Evolutionary conservation across 2,888 invertebrate genomes (phyloP).

Genomic region (Vannuccia rotundouncinata): DNA sequence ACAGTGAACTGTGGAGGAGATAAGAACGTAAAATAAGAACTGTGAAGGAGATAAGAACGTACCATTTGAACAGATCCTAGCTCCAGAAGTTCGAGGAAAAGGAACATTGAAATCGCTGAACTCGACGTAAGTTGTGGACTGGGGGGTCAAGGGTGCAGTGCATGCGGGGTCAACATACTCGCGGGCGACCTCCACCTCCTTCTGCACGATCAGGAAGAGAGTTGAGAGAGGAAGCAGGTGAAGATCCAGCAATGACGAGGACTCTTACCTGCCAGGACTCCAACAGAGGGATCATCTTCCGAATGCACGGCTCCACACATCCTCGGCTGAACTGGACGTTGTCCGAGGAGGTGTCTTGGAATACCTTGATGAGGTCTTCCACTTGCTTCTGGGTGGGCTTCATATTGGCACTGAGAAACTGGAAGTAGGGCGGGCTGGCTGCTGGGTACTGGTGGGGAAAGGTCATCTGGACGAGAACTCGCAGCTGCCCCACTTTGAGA

Average conservation of each 20-base stretch:
- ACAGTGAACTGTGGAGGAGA: too few relatives aligned
- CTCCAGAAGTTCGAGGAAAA: background rate
- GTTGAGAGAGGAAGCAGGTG: background rate
- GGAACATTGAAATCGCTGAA: slow-evolving; percentile 12
- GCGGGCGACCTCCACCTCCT: background rate
- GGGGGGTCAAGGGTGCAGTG: background rate
- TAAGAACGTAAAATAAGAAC: too few relatives aligned
- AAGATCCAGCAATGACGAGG: background rate
- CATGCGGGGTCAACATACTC: background rate
- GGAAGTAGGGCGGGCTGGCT: slow-evolving; percentile 1
- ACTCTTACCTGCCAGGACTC: slow-evolving; percentile 1
- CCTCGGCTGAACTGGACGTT: slow-evolving; percentile 1
- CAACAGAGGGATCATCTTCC: background rate
- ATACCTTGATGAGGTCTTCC: background rate
- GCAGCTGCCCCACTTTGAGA: background rate
- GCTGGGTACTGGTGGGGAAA: background rate
- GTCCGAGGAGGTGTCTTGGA: background rate
- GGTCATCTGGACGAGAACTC: slow-evolving; percentile 1
- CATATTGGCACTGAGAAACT: background rate
- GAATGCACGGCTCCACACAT: background rate
- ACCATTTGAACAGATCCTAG: background rate
- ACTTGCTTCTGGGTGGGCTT: slow-evolving; percentile 12
- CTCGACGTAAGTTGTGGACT: background rate
- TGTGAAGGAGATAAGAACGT: too few relatives aligned
- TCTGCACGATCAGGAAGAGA: slow-evolving; percentile 19